A percentile compares a stretch with the other conserved stretches of the same genome.
phyloP scores from a whole-genome alignment of 2,113 vertebrate genomes.

The Toxotes chatareus region DNA sequence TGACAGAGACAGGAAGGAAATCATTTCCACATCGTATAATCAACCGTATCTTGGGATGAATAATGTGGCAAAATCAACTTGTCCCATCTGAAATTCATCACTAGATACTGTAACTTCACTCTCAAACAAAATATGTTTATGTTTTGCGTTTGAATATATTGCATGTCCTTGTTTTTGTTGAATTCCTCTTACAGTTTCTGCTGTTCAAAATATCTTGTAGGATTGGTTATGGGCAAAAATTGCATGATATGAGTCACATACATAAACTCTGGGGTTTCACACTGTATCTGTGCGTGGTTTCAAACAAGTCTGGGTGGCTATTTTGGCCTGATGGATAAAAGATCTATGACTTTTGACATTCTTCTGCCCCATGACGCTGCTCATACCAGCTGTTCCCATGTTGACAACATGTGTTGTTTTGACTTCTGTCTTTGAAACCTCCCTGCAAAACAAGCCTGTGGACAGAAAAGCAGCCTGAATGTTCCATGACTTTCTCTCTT shows the following conservation, averaged over 20 bases:
- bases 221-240: background rate
- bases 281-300: conserved; percentile 9
- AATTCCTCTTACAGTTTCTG: background rate
- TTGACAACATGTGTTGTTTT: conserved; percentile 74
- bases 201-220: background rate
- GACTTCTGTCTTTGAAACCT: conserved; percentile 68
- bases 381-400: conserved; percentile 75
- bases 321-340: conserved; percentile 57
- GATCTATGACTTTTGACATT: conserved; percentile 71
- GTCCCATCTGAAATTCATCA: conserved; percentile 32
- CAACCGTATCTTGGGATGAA: conserved; percentile 3
- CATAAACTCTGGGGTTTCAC: conserved; percentile 20
- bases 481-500: conserved; percentile 27
- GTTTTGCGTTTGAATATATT: background rate
- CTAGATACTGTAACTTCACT: background rate
- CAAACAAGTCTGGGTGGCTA: conserved; percentile 17
- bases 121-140: background rate
- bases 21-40: conserved; percentile 43
- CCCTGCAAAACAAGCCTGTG: conserved; percentile 68
- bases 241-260: background rate
- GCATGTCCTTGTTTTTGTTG: background rate
- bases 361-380: conserved; percentile 52
- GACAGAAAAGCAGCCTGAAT: conserved; percentile 43
- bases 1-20: conserved; percentile 47
- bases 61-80: conserved; percentile 15